Evolutionary conservation across 2,888 invertebrate species (phyloP), one percentile per base, ranked within the genome.

Genomic region (Nephrotoma appendiculata): DNA sequence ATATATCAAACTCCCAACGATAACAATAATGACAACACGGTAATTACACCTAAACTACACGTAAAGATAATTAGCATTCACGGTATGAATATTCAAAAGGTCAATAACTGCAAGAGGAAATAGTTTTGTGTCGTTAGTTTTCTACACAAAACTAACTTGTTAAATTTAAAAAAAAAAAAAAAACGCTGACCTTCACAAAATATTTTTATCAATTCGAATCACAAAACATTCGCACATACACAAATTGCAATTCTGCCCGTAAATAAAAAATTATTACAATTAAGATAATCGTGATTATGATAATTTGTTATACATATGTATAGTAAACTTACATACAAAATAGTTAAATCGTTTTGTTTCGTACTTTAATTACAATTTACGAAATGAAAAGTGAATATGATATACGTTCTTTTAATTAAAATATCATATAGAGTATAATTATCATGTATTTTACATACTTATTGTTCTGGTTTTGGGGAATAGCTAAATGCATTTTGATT

Each of bases 101-200:
- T 71, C 71, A 71, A 71, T 71, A 71, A 71, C 71, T 71, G 71
- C 71, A 71, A 71, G 31, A 71, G 84, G 84, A 43, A 84, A 84
- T 42, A 42, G 84, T 84, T 84, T 84, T 84, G 83, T 84, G 83
- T 84, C 42, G 83, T 84, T 84, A 42, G 84, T 42, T 84, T 84
- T n/a, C 2, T 9, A n/a, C n/a, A 84, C 2, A 71, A 52, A 71
- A 71, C 71, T 31, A 71, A 48, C 1, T 71, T 71, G 6, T 71
- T 71, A 71, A 71, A 52, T 52, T n/a, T n/a, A n/a, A n/a, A n/a
- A 19, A 19, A 19, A 19, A 52, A 52, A 52, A 52, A 31, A 31
- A n/a, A 15, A 52, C 19, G 19, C 71, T 71, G 71, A 71, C 71
- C 71, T 71, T 71, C 71, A 71, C 71, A 71, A 71, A 71, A 71